phyloP scores from a whole-genome alignment of 30 jellyfish, hydroid and myxozoan species.

The Catostylus mosaicus region DNA sequence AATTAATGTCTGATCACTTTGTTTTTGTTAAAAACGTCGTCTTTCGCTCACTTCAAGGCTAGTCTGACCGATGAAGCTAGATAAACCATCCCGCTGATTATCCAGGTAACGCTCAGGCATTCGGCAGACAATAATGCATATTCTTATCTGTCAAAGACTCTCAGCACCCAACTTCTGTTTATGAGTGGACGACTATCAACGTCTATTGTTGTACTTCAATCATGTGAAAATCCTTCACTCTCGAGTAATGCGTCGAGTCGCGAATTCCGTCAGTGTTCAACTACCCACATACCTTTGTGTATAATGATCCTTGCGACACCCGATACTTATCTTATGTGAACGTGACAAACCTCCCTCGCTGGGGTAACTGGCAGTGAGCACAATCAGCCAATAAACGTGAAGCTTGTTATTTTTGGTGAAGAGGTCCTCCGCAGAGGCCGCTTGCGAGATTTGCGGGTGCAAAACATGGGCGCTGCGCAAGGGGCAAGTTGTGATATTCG shows the following conservation, averaged over 20 bases:
- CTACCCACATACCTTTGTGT: conserved; percentile 4
- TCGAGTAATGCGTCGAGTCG: conserved; percentile 18
- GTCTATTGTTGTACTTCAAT: conserved; percentile 49
- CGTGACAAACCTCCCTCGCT: conserved; percentile 26
- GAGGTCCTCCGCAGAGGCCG: too few relatives aligned
- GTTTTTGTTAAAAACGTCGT: not conserved
- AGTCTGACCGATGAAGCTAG: not conserved
- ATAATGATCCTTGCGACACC: not conserved
- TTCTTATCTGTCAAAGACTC: conserved; percentile 20
- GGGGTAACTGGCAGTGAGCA: conserved; percentile 36
- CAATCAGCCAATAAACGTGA: too few relatives aligned
- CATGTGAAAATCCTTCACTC: conserved; percentile 43
- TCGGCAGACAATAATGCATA: not conserved
- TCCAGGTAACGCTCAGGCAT: conserved; percentile 11
- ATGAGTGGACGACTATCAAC: conserved; percentile 34
- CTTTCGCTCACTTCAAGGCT: not conserved
- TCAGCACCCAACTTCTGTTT: not conserved
- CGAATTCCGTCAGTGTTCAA: conserved; percentile 15
- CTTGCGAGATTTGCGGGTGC: too few relatives aligned
- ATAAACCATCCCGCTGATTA: not conserved
- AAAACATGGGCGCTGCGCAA: too few relatives aligned
- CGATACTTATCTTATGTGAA: not conserved
- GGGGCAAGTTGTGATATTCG: too few relatives aligned
- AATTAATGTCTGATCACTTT: not conserved
- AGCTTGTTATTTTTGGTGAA: too few relatives aligned